These are phyloP conservation scores for Cataglyphis altisquamis DNA, from an alignment of 2,888 invertebrate species.

Conservation along the genomic window DNA sequence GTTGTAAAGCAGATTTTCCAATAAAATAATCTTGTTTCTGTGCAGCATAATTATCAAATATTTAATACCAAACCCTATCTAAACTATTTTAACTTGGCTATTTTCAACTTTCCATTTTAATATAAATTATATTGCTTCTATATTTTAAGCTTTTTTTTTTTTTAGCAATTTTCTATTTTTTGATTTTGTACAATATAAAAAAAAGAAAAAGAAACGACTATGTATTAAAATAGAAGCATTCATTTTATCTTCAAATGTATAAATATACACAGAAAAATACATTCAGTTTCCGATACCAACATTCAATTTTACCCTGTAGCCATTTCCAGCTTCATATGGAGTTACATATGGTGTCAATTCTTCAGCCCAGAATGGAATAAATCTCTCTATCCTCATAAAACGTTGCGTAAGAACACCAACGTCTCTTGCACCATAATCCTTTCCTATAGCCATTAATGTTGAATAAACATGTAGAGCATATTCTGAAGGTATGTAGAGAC, in stretches of 20 bases:
- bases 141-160: background rate
- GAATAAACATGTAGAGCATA: slow-evolving; percentile 92
- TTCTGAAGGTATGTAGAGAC: slow-evolving; percentile 91
- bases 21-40: slow-evolving; percentile 89
- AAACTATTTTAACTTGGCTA: background rate
- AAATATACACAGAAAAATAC: background rate
- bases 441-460: slow-evolving; percentile 89
- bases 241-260: background rate
- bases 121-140: background rate
- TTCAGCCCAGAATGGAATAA: slow-evolving; percentile 92
- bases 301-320: slow-evolving; percentile 88
- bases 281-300: slow-evolving; percentile 71
- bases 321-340: slow-evolving; percentile 89
- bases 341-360: slow-evolving; percentile 89
- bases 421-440: slow-evolving; percentile 90
- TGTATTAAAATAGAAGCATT: background rate
- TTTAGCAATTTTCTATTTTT: background rate
- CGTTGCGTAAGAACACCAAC: slow-evolving; percentile 90
- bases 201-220: background rate
- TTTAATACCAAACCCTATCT: background rate
- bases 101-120: background rate
- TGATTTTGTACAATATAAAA: background rate
- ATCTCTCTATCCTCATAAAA: slow-evolving; percentile 90
- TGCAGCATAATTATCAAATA: slow-evolving; percentile 38
- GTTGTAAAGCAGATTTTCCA: slow-evolving; percentile 89